Percentiles rank a stretch among this genome's conserved stretches.
Conservation (phyloP, 2,888 invertebrate genomes). For the Drosophila niveifrons region DNA sequence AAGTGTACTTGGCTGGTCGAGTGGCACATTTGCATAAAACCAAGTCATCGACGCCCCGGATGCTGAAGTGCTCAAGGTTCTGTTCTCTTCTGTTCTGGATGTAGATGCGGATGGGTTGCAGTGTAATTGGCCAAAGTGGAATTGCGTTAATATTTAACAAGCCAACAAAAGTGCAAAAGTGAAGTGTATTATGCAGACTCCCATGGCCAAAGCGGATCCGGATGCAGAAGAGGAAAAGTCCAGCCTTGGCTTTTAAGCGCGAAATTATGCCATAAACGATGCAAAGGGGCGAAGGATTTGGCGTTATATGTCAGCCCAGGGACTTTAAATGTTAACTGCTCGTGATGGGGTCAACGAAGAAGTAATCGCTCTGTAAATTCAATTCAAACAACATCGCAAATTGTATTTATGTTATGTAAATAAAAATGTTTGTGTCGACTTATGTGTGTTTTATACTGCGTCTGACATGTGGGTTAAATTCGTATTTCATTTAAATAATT, state of each 20-base stretch:
- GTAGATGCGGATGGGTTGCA: conserved; percentile 60
- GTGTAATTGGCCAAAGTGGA: conserved; percentile 78
- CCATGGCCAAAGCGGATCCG: conserved; percentile 21
- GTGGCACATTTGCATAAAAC: conserved; percentile 70
- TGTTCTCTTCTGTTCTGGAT: conserved; percentile 1
- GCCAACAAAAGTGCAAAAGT: conserved; percentile 63
- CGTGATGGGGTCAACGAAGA: conserved; percentile 5
- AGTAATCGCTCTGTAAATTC: neutral
- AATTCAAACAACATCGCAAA: conserved; percentile 10
- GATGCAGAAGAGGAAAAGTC: conserved; percentile 11
- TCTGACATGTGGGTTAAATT: neutral
- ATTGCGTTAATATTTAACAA: conserved; percentile 81
- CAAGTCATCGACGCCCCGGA: conserved; percentile 19
- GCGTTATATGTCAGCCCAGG: neutral
- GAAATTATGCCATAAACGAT: conserved; percentile 57
- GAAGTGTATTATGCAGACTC: conserved; percentile 47
- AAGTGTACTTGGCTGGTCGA: conserved; percentile 36
- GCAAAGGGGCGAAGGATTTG: neutral
- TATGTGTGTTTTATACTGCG: neutral
- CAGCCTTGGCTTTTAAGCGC: conserved; percentile 36
- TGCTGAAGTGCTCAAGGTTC: conserved; percentile 14
- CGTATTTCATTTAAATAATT: conserved; percentile 25
- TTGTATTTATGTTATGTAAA: conserved; percentile 5
- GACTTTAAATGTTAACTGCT: conserved; percentile 25
- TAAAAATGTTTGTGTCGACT: neutral